These are phyloP conservation scores for Oxyruncus cristatus DNA, from an alignment of 2,113 vertebrate genomes.

Conservation along the genomic window DNA sequence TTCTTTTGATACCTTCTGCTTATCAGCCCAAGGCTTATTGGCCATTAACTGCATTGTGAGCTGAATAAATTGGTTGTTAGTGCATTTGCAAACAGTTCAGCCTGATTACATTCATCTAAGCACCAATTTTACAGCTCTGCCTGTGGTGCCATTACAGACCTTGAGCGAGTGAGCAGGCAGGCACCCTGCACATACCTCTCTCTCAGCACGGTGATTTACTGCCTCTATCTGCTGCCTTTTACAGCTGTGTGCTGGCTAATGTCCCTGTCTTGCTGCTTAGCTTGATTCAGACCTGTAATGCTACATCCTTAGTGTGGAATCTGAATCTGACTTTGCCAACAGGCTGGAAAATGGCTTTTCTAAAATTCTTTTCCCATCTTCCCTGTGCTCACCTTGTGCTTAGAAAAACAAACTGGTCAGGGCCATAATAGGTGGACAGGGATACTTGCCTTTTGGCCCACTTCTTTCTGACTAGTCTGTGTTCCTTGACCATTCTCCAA, in stretches of 20 bases:
- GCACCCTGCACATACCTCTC: constrained; percentile 4
- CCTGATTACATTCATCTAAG: neutral
- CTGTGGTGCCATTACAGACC: constrained; percentile 15
- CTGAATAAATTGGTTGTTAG: neutral
- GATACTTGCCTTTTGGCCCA: neutral
- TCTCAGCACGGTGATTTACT: neutral
- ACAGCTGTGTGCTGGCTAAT: constrained; percentile 32
- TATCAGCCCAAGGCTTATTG: constrained; percentile 6
- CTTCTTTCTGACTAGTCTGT: neutral
- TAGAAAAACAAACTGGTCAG: neutral
- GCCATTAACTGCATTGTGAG: neutral
- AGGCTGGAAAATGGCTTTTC: neutral
- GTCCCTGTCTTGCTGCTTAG: neutral
- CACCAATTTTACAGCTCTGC: constrained; percentile 30
- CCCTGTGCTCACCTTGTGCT: neutral
- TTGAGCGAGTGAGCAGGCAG: neutral
- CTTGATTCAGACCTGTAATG: neutral
- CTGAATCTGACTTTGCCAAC: neutral
- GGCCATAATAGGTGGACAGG: neutral
- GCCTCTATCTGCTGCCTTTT: constrained; percentile 39
- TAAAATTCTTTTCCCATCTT: neutral
- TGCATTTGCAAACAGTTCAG: neutral
- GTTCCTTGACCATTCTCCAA: neutral
- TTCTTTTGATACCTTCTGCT: constrained; percentile 13
- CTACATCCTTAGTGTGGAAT: neutral